Evolutionary conservation across 2,888 invertebrate species (phyloP).

Genomic region (Ypsolopha sequella): DNA sequence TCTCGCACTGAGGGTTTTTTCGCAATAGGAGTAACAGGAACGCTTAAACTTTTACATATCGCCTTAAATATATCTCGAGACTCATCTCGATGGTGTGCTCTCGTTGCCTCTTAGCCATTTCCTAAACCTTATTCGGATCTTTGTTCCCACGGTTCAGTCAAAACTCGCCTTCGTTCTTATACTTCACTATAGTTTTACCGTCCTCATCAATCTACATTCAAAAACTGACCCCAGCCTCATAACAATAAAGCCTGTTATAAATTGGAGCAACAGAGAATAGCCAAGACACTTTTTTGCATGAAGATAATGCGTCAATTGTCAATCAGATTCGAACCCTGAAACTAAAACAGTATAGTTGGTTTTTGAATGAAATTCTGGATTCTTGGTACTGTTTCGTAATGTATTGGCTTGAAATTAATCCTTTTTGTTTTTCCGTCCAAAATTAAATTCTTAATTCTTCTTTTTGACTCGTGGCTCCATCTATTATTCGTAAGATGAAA

Average conservation of each 20-base stretch:
- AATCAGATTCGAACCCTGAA: slow-evolving; percentile 12
- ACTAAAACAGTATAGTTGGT: slow-evolving; percentile 4
- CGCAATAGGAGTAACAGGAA: no score
- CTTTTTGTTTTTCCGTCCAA: no score
- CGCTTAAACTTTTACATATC: no score
- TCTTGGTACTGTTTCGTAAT: background rate
- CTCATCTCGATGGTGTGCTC: slow-evolving; percentile 42
- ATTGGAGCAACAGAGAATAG: slow-evolving; percentile 15
- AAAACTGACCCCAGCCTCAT: slow-evolving; percentile 21
- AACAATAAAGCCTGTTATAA: slow-evolving; percentile 15
- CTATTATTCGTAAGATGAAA: no score
- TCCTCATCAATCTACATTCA: slow-evolving; percentile 11
- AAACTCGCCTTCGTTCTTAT: slow-evolving; percentile 32
- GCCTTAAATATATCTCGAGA: slow-evolving; percentile 34
- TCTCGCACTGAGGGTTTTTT: no score
- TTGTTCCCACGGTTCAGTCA: slow-evolving; percentile 61
- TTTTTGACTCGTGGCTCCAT: no score
- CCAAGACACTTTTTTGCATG: slow-evolving; percentile 2
- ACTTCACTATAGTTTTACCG: slow-evolving; percentile 15
- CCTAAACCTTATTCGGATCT: slow-evolving; percentile 34
- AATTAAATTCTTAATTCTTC: no score
- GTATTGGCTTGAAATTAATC: no score
- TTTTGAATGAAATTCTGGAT: slow-evolving; percentile 10
- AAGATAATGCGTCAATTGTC: background rate
- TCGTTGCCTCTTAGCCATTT: slow-evolving; percentile 34